Evolutionary conservation across 92 coral and sea anemone genomes (phyloP), one percentile per base, ranked within the genome.

Genomic region (Plumapathes pennacea): DNA sequence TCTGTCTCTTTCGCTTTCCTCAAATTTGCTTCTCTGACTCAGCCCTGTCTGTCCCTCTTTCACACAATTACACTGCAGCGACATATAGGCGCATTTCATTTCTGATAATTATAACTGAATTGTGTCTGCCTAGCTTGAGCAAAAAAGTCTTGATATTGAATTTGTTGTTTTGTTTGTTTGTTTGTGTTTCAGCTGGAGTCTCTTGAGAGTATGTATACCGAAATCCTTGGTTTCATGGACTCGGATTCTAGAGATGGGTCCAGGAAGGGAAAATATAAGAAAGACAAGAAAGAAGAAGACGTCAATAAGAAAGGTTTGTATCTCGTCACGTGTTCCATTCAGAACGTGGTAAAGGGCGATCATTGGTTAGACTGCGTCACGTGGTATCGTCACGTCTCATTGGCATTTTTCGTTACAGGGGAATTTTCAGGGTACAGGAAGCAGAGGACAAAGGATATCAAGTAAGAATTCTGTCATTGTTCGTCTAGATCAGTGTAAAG

Each of bases 391-490:
- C n/a, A n/a, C n/a, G n/a, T n/a, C n/a, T n/a, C n/a, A n/a, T 2
- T 24, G 5, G 11, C 28, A 13, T 18, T 53, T 59, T 63, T 11
- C 55, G 33, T 67, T 61, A 32, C 65, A 92, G 89, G 85, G 26
- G 90, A 83, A 39, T 62, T 77, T 55, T 40, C 71, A 11, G 64
- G 68, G 25, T 50, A 81, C 24, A 92, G 76, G 46, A 91, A 91
- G 40, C 96, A 88, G 67, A 65, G 98, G 68, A 57, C 95, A 49
- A 92, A 88, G 45, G 98, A 92, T 33, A 77, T 92, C 66, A 92
- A 88, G 98, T 92, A 77, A 72, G 97, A 13, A n/a, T 33, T 6
- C 18, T 21, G 21, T n/a, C n/a, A n/a, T n/a, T n/a, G n/a, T n/a
- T n/a, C n/a, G n/a, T n/a, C n/a, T n/a, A n/a, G n/a, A n/a, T n/a